Base-by-base conservation (phyloP, 2,113 vertebrate species). In the Ameiurus melas region DNA sequence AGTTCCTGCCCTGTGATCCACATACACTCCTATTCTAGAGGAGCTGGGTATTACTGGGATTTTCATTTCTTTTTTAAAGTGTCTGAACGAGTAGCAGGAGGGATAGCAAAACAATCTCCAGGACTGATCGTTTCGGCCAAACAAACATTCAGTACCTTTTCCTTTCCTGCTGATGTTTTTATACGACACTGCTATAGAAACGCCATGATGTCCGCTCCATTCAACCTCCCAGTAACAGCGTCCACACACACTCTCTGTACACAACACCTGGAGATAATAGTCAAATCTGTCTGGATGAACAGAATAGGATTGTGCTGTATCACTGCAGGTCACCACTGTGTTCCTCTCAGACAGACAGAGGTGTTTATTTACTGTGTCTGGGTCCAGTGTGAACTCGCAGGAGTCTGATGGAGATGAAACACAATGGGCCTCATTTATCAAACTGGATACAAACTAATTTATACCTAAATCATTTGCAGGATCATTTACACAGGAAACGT, bases 101-200 rank as follows among this genome's bases (percentile, higher is more conserved):
- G 73, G 10, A 83, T 19, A 27, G 62, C 71, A 88, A 3, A 53
- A 36, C 60, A 89, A 91, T 17, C 96, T 96, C 96, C 96, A 97
- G 0, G 96, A 97, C 36, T 86, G 39, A 6, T 90, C 55, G 0
- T 94, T 95, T 1, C 93, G 89, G 13, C 96, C 96, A 0, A 96
- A 95, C 87, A 90, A 94, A 90, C 95, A 95, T 0, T 91, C 93
- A n/a, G 88, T 84, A 4, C 91, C 77, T 0, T 58, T 91, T 27
- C 91, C 91, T 70, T 60, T 58, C 30, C 92, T 73, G 0, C 87
- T 3, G 4, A 88, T 88, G 71, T 84, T 87, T 0, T 9, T 78
- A 85, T 96, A 97, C 16, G 96, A 92, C 73, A 77, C 73, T 2
- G 73, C 73, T 47, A 77, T 27, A 25, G 73, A 77, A 16, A 77